Conservation (phyloP, 2,888 invertebrate species). For the Andrena hattorfiana region DNA sequence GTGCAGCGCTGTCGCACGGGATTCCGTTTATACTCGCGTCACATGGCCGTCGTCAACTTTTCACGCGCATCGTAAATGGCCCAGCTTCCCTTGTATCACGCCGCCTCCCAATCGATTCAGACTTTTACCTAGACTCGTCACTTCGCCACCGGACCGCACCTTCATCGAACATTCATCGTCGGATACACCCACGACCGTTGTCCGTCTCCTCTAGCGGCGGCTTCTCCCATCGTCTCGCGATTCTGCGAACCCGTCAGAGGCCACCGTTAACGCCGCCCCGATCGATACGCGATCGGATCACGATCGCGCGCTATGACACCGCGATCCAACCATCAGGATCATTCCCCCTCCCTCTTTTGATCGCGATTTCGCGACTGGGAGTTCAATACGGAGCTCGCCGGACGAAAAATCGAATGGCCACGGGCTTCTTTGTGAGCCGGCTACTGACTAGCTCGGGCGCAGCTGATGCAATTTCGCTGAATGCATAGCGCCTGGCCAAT, state of each 20-base stretch:
- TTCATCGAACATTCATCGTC: slow-evolving; percentile 27
- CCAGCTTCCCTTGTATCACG: background rate
- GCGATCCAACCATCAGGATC: background rate
- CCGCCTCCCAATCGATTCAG: background rate
- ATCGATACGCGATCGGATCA: background rate
- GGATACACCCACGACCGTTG: background rate
- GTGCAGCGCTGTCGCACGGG: slow-evolving; percentile 49
- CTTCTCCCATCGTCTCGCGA: slow-evolving; percentile 32
- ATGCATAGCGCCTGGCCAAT: slow-evolving; percentile 58
- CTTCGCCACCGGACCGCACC: background rate
- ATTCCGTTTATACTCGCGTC: slow-evolving; percentile 50
- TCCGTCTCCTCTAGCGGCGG: slow-evolving; percentile 16
- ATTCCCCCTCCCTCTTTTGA: background rate
- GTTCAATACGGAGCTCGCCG: background rate
- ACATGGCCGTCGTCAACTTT: slow-evolving; percentile 58
- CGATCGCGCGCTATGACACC: background rate
- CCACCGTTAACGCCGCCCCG: slow-evolving; percentile 3
- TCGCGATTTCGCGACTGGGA: background rate
- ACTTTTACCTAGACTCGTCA: slow-evolving; percentile 24
- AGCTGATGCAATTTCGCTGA: slow-evolving; percentile 58
- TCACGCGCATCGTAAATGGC: slow-evolving; percentile 55
- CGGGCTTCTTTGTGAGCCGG: slow-evolving; percentile 23
- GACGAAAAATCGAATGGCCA: slow-evolving; percentile 14
- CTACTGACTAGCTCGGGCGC: slow-evolving; percentile 22
- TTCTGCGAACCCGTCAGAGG: slow-evolving; percentile 38